Conservation (phyloP, 2,888 invertebrate species). For the Nomada ruficornis region DNA sequence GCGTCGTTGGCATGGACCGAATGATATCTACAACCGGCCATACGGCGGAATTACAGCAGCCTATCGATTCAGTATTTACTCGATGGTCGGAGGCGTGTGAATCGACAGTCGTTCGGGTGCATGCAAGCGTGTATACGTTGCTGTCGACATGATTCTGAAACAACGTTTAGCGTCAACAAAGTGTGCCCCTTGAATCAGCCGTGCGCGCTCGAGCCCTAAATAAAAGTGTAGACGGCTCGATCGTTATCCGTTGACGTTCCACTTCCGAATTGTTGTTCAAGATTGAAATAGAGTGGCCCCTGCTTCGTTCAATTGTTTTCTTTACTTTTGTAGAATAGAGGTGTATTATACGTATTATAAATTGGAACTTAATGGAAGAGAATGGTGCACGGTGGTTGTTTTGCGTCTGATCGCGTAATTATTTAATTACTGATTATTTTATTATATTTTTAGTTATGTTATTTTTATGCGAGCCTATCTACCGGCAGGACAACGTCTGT, state of each 20-base stretch:
- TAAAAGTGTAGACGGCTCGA: slow-evolving; percentile 59
- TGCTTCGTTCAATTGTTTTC: slow-evolving; percentile 1
- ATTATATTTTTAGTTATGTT: not conserved
- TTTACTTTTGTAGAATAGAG: not conserved
- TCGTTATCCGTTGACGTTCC: slow-evolving; percentile 42
- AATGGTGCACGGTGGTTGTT: not conserved
- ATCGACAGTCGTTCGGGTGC: slow-evolving; percentile 51
- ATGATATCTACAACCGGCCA: slow-evolving; percentile 53
- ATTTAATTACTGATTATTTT: too few species aligned
- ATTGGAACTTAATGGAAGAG: not conserved
- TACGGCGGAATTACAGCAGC: slow-evolving; percentile 39
- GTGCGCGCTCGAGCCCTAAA: slow-evolving; percentile 29
- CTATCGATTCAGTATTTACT: slow-evolving; percentile 60
- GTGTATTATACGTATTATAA: not conserved
- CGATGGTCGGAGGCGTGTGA: slow-evolving; percentile 51
- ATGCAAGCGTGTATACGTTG: slow-evolving; percentile 18
- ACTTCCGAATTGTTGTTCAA: slow-evolving; percentile 33
- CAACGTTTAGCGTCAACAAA: slow-evolving; percentile 60
- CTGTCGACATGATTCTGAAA: slow-evolving; percentile 55
- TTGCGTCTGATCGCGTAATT: too few species aligned
- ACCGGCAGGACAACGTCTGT: too few species aligned
- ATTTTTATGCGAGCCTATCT: not conserved
- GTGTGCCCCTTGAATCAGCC: slow-evolving; percentile 21
- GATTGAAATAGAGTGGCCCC: slow-evolving; percentile 31
- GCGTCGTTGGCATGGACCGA: slow-evolving; percentile 43